Evolutionary conservation across 2,888 invertebrate species (phyloP).

Genomic region (Lochmaea capreae): DNA sequence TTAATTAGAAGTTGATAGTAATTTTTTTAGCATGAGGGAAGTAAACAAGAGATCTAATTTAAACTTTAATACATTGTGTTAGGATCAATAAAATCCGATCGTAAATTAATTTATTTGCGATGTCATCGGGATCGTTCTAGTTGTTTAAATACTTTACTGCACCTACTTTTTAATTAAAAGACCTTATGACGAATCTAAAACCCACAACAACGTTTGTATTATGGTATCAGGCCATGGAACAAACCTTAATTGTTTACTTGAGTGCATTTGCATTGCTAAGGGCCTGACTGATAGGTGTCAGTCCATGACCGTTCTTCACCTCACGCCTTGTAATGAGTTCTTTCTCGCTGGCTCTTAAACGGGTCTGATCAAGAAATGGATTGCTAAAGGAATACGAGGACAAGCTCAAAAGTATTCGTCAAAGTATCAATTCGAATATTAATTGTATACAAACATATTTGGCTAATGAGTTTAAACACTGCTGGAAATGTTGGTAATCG

Average conservation of each 20-base stretch:
- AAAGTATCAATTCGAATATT: not conserved
- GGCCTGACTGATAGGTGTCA: slow-evolving; percentile 61
- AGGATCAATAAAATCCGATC: not conserved
- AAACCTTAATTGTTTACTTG: slow-evolving; percentile 57
- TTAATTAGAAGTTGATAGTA: too few relatives aligned
- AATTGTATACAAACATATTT: not conserved
- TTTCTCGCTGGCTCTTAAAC: slow-evolving; percentile 44
- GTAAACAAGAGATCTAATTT: too few relatives aligned
- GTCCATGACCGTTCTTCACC: slow-evolving; percentile 55
- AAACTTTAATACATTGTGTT: not conserved
- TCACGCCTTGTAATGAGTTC: slow-evolving; percentile 56
- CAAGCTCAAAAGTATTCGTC: not conserved
- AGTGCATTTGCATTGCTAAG: slow-evolving; percentile 60
- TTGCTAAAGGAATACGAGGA: not conserved
- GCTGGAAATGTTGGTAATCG: too few relatives aligned
- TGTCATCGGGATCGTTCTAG: not conserved
- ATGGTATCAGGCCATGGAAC: slow-evolving; percentile 51
- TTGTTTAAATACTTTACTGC: slow-evolving; percentile 32
- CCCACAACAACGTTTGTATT: slow-evolving; percentile 54
- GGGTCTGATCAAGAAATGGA: slow-evolving; percentile 38
- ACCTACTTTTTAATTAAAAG: slow-evolving; percentile 54
- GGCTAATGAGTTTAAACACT: too few relatives aligned
- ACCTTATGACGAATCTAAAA: slow-evolving; percentile 49
- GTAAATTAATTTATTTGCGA: not conserved
- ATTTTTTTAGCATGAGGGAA: too few relatives aligned